Percentiles rank a stretch among this genome's conserved stretches.
phyloP scores from a whole-genome alignment of 2,888 invertebrate species.

The Microplitis deprimator region DNA sequence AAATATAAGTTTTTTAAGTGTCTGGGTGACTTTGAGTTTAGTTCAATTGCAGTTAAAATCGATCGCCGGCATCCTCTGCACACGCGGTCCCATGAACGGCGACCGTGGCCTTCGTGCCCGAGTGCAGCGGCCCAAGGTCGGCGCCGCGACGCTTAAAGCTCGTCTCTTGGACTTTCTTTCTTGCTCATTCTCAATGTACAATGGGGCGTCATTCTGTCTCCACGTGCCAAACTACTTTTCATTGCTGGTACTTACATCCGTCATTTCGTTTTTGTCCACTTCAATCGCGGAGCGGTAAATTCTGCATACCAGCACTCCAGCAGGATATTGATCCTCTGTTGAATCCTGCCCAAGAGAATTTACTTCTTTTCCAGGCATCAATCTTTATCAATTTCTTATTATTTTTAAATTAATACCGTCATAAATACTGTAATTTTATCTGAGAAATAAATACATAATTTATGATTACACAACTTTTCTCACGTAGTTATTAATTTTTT shows the following conservation, averaged over 20 bases:
- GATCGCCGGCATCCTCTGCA: constrained; percentile 15
- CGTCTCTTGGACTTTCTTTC: background rate
- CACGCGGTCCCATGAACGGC: constrained; percentile 24
- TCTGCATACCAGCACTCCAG: background rate
- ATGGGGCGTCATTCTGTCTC: constrained; percentile 35
- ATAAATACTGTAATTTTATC: no score
- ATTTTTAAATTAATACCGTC: background rate
- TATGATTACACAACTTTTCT: no score
- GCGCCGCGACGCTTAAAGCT: constrained; percentile 27
- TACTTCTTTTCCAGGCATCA: background rate
- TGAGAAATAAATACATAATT: no score
- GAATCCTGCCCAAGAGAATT: background rate
- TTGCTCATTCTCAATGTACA: constrained; percentile 17
- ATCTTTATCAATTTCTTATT: background rate
- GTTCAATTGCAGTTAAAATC: constrained; percentile 22
- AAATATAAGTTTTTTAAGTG: background rate
- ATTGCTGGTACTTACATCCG: constrained; percentile 14
- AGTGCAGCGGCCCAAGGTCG: constrained; percentile 28
- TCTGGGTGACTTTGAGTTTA: constrained; percentile 19
- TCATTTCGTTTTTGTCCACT: constrained; percentile 6
- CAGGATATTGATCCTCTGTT: no score
- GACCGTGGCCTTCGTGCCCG: constrained; percentile 32
- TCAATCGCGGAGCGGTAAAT: background rate
- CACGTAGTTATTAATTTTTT: background rate
- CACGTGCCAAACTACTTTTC: constrained; percentile 19